Evolutionary conservation across 2,113 vertebrate genomes (phyloP).

Genomic region (Pogonocichla stellata): DNA sequence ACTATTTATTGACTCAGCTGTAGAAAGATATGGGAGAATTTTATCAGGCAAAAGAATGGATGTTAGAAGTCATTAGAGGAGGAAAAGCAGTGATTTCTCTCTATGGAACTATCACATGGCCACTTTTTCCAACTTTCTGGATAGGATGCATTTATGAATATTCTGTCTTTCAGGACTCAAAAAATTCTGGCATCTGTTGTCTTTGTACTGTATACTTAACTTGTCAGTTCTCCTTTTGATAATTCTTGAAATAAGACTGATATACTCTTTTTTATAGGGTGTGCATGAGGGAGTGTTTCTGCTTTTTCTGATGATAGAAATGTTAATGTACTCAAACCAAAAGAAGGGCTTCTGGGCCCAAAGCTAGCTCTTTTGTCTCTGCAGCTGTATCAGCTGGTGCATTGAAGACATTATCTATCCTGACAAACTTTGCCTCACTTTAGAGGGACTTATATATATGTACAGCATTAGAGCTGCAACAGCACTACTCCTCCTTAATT

Average conservation of each 20-base stretch:
- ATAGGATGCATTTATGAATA: background rate
- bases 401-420: background rate
- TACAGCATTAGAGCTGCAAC: background rate
- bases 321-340: background rate
- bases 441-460: background rate
- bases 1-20: background rate
- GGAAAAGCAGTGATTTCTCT: background rate
- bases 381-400: background rate
- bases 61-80: background rate
- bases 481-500: conserved; percentile 43
- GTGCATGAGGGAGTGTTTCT: background rate
- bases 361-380: background rate
- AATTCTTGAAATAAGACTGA: background rate
- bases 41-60: background rate
- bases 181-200: background rate
- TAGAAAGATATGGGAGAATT: background rate
- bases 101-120: background rate
- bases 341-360: background rate
- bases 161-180: background rate
- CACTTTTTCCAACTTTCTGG: background rate
- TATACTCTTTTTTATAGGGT: background rate
- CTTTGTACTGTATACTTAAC: background rate
- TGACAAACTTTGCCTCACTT: conserved; percentile 17
- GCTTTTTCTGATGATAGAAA: background rate
- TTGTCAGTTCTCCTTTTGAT: background rate